Conservation (phyloP, 2,888 invertebrate genomes). For the Brenthis ino region DNA sequence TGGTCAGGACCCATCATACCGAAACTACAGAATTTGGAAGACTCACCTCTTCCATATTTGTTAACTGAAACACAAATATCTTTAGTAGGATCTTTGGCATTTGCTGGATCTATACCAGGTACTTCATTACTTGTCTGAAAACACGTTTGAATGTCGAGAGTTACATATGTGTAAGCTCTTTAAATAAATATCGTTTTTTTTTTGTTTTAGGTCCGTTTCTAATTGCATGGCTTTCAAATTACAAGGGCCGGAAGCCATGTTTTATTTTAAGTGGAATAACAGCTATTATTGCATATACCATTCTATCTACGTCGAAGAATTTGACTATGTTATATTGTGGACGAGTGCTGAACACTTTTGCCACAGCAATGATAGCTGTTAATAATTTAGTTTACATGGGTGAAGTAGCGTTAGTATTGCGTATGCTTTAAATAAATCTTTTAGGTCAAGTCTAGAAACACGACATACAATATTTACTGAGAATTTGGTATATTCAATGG, state of each 20-base stretch:
- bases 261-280: constrained; percentile 25
- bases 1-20: constrained; percentile 44
- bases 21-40: constrained; percentile 41
- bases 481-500: too few relatives aligned
- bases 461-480: not conserved
- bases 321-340: constrained; percentile 43
- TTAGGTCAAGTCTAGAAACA: not conserved
- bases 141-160: not conserved
- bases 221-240: constrained; percentile 38
- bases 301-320: constrained; percentile 34
- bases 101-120: constrained; percentile 33
- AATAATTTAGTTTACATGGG: constrained; percentile 49
- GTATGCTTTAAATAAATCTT: too few relatives aligned
- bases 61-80: constrained; percentile 37
- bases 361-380: constrained; percentile 43
- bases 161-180: too few relatives aligned
- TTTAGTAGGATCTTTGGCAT: constrained; percentile 27
- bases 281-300: constrained; percentile 17
- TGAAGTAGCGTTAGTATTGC: constrained; percentile 30
- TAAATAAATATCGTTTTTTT: too few relatives aligned
- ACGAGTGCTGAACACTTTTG: constrained; percentile 45
- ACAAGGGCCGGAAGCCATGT: constrained; percentile 40
- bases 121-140: not conserved
- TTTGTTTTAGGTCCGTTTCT: constrained; percentile 35
- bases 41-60: constrained; percentile 38